phyloP scores from a whole-genome alignment of 2,797 vertebrate species.

The Jordanella pulchra region DNA sequence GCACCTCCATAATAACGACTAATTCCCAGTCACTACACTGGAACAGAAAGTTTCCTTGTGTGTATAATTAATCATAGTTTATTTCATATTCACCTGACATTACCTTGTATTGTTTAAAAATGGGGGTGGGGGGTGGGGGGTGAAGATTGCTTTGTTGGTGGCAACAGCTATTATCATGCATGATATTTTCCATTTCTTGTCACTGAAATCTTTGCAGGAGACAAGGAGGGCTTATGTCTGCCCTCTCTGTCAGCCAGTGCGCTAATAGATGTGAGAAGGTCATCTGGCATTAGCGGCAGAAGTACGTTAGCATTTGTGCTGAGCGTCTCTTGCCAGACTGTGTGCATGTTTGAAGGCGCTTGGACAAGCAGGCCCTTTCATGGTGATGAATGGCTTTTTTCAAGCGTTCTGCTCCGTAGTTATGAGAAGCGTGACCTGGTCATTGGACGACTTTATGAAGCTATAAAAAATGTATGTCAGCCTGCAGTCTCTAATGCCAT shows the following conservation, averaged over 20 bases:
- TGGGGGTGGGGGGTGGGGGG: conserved; percentile 9
- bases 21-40: conserved; percentile 51
- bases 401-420: conserved; percentile 99
- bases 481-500: conserved; percentile 99
- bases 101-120: conserved; percentile 60
- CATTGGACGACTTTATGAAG: conserved; percentile 99
- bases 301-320: conserved; percentile 99
- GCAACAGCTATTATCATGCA: conserved; percentile 73
- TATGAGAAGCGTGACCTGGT: conserved; percentile 99
- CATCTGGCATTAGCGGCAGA: conserved; percentile 96
- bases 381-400: conserved; percentile 99
- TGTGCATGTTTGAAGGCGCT: conserved; percentile 95
- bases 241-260: conserved; percentile 83
- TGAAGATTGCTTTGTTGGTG: conserved; percentile 64
- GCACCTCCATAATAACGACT: conserved; percentile 59
- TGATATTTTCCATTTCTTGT: conserved; percentile 81
- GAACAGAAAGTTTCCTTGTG: conserved; percentile 44
- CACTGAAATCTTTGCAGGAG: conserved; percentile 80
- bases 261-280: conserved; percentile 96
- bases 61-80: conserved; percentile 64
- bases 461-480: conserved; percentile 99
- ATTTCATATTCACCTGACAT: conserved; percentile 70
- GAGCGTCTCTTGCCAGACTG: conserved; percentile 92
- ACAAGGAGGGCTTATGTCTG: conserved; percentile 81
- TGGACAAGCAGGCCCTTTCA: conserved; percentile 98